A percentile compares a stretch with the other conserved stretches of the same genome.
These are phyloP conservation scores for Syngnathoides biaculeatus DNA, from an alignment of 2,113 vertebrate genomes.

Conservation along the genomic window DNA sequence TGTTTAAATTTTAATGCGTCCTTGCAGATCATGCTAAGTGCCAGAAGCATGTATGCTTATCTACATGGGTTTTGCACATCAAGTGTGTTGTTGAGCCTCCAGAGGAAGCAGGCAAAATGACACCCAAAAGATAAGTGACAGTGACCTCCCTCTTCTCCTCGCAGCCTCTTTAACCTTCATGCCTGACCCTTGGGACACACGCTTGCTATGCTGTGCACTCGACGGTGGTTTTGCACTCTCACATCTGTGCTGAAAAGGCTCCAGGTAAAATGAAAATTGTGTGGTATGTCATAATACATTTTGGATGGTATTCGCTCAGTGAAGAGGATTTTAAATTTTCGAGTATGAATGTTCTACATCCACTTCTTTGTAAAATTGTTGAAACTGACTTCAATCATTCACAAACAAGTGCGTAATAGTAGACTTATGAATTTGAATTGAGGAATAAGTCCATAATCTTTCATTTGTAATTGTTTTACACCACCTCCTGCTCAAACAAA, in stretches of 20 bases:
- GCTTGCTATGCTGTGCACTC: conserved; percentile 8
- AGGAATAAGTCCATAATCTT: neutral
- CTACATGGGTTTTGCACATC: neutral
- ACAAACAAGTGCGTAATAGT: neutral
- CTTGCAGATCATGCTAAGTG: neutral
- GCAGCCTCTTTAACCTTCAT: conserved; percentile 9
- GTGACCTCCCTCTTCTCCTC: conserved; percentile 9
- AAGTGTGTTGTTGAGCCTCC: neutral
- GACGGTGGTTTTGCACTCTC: neutral
- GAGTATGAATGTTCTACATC: neutral
- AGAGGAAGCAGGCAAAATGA: conserved; percentile 2
- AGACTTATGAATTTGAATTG: neutral
- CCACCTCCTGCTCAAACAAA: too few species aligned
- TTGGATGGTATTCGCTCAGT: neutral
- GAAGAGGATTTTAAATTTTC: neutral
- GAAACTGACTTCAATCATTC: too few species aligned
- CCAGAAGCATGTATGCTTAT: neutral
- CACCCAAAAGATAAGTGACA: conserved; percentile 7
- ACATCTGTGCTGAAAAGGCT: neutral
- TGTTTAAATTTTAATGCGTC: neutral
- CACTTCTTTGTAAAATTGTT: neutral
- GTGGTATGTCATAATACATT: neutral
- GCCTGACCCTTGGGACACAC: conserved; percentile 4
- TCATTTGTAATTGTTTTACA: neutral
- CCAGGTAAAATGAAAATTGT: neutral